Conservation (phyloP, 2,797 vertebrate species). For the Galago senegalensis region DNA sequence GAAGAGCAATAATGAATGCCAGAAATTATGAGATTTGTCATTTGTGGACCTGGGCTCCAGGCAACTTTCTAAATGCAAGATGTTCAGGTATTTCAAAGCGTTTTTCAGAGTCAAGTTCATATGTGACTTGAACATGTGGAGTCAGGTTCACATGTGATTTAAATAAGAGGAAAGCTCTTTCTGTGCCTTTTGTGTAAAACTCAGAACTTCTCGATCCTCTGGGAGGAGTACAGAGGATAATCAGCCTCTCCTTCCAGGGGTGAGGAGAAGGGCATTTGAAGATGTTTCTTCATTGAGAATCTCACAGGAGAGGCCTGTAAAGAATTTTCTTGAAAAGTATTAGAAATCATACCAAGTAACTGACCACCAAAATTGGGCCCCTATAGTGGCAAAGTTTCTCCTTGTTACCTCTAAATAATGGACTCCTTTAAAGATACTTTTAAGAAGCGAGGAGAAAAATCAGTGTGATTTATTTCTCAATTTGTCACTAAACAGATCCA, state of each 20-base stretch:
- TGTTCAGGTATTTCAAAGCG: not conserved
- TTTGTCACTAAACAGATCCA: not conserved
- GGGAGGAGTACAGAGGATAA: not conserved
- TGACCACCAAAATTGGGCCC: not conserved
- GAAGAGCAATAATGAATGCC: not conserved
- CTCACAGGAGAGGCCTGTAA: not conserved
- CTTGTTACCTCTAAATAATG: not conserved
- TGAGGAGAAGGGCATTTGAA: not conserved
- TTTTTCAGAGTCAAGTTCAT: not conserved
- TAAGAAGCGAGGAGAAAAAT: not conserved
- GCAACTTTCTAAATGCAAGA: not conserved
- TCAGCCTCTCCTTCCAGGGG: not conserved
- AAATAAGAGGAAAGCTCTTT: not conserved
- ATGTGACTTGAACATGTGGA: not conserved
- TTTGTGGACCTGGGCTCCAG: not conserved
- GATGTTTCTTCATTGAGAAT: not conserved
- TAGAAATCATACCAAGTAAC: not conserved
- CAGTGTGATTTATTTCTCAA: not conserved
- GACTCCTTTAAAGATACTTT: not conserved
- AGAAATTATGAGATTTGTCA: not conserved
- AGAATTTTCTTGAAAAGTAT: not conserved
- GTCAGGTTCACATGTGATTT: not conserved
- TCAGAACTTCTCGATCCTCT: not conserved
- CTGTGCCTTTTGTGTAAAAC: not conserved
- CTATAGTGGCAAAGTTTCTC: not conserved